A percentile compares a stretch with the other conserved stretches of the same genome.
Evolutionary conservation across 2,888 invertebrate species (phyloP).

Genomic region (Diadegma fenestrale): DNA sequence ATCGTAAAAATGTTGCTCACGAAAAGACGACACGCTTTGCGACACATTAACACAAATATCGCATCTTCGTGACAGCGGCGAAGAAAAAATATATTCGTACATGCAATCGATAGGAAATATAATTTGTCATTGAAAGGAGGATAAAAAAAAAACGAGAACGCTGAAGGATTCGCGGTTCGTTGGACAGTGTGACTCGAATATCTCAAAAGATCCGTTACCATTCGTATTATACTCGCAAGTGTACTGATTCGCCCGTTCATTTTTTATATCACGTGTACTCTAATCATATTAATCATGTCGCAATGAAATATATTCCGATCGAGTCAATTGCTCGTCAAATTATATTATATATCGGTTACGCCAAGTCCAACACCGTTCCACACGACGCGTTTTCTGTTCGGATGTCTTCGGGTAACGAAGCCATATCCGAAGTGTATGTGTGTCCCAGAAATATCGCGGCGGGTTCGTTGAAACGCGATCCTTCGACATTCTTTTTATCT

Average conservation of each 20-base stretch:
- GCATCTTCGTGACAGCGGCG: not conserved
- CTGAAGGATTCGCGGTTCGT: slow-evolving; percentile 75
- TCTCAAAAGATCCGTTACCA: slow-evolving; percentile 74
- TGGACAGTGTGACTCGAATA: slow-evolving; percentile 69
- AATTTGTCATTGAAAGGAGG: slow-evolving; percentile 64
- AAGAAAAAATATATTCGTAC: slow-evolving; percentile 18
- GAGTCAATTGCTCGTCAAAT: slow-evolving; percentile 34
- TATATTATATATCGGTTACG: slow-evolving; percentile 20
- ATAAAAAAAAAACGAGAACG: slow-evolving; percentile 64
- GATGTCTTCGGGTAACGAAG: slow-evolving; percentile 4
- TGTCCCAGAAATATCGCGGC: slow-evolving; percentile 33
- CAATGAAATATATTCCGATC: slow-evolving; percentile 38
- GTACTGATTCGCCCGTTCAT: slow-evolving; percentile 42
- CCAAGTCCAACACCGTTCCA: slow-evolving; percentile 40
- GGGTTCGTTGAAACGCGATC: slow-evolving; percentile 16
- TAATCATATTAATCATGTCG: slow-evolving; percentile 49
- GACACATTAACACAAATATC: slow-evolving; percentile 3
- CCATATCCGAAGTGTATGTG: not conserved
- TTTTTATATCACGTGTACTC: slow-evolving; percentile 29
- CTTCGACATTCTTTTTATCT: slow-evolving; percentile 14
- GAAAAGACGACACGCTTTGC: not conserved
- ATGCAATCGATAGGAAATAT: slow-evolving; percentile 63
- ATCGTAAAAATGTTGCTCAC: slow-evolving; percentile 1
- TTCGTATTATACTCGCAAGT: slow-evolving; percentile 32
- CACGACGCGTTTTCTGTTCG: slow-evolving; percentile 2